A percentile compares a stretch with the other conserved stretches of the same genome.
phyloP scores from a whole-genome alignment of 2,888 invertebrate species.

The Notocelia uddmanniana region DNA sequence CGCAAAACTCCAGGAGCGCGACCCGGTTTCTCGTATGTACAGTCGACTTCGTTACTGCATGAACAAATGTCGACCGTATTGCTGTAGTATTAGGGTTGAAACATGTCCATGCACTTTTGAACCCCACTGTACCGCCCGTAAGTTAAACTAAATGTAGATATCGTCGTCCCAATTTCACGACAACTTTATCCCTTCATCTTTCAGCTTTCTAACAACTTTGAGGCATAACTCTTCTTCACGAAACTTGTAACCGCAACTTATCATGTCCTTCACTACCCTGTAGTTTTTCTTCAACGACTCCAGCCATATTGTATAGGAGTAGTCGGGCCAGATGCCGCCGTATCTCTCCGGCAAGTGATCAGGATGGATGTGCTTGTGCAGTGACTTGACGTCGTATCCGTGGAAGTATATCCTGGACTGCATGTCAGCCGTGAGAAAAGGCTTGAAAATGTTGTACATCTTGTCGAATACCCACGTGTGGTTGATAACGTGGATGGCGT shows the following conservation, averaged over 20 bases:
- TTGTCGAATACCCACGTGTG: conserved; percentile 94
- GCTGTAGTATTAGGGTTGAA: no score
- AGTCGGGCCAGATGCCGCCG: conserved; percentile 89
- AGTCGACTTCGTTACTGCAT: no score
- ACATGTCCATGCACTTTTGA: no score
- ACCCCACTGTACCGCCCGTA: background rate
- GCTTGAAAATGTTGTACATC: conserved; percentile 92
- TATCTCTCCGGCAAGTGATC: conserved; percentile 90
- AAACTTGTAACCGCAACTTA: conserved; percentile 87
- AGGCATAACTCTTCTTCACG: conserved; percentile 72
- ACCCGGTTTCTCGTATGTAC: background rate
- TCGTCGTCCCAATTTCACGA: conserved; percentile 53
- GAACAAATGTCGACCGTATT: no score
- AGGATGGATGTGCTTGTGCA: conserved; percentile 90
- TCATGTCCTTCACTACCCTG: conserved; percentile 87
- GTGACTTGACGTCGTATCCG: conserved; percentile 89
- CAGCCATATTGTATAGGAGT: conserved; percentile 91
- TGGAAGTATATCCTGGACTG: conserved; percentile 89
- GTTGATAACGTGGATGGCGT: conserved; percentile 91
- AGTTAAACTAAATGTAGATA: conserved; percentile 7
- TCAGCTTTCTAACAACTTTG: conserved; percentile 70
- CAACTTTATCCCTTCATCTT: conserved; percentile 68
- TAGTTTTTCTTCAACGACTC: conserved; percentile 86
- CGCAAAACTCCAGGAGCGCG: conserved; percentile 1
- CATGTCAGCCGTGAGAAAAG: conserved; percentile 89